Base-by-base conservation (phyloP, 2,888 invertebrate species). In the Xylocampa areola region DNA sequence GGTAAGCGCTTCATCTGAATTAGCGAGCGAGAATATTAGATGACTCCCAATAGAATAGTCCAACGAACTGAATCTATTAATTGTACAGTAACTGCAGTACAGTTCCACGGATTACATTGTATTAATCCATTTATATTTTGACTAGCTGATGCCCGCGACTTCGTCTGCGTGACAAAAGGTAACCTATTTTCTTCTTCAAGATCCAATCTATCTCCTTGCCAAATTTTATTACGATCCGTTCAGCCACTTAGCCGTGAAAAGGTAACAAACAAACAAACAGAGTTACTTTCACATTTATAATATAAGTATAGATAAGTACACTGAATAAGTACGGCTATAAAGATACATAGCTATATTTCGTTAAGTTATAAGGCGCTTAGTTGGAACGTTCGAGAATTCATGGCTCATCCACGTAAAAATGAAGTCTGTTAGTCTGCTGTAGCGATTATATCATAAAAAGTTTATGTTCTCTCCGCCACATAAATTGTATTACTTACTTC, bases 1-100 rank as follows among this genome's bases (percentile, higher is more conserved):
- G 39, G 17, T 16, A 41, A 57, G 19, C 40, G 41, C 32, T 57
- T 37, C 7, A 41, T 50, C 49, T 29, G 13, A 33, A 65, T 65
- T 40, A 37, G 21, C 29, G n/a, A 29, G 16, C 36, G 10, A 6
- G 14, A 16, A 25, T 30, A 21, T 30, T 36, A 25, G 11, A 43
- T 30, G 8, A 33, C 10, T 21, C 33, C 19, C 32, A 2, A 25
- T 33, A 39, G 14, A 27, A 25, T 27, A 33, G 23, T 2, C 13
- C 1, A 3, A 16, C 14, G 8, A 25, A 35, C 27, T 17, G 10
- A 10, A 41, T 41, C 7, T 14, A 27, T 29, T 39, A 35, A 35
- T 29, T 43, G 4, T 29, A 49, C 2, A 16, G 11, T 35, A 23
- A 13, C 13, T 25, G 23, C 8, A 25, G 10, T 11, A n/a, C n/a